These are phyloP conservation scores for Zaprionus bogoriensis DNA, from an alignment of 2,888 invertebrate species.

Conservation along the genomic window DNA sequence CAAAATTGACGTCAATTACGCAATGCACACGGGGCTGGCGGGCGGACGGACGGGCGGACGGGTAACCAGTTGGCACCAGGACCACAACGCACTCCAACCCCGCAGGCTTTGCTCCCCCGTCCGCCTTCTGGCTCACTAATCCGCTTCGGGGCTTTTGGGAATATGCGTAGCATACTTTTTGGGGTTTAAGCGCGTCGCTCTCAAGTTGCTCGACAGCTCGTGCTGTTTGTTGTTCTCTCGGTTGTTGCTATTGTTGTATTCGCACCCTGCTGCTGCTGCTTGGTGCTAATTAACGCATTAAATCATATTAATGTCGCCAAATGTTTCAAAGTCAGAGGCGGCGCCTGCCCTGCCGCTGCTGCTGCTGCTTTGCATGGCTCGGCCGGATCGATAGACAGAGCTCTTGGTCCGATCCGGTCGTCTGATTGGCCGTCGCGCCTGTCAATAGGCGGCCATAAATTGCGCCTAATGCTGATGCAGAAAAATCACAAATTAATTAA, in stretches of 20 bases:
- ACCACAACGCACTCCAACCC: slow-evolving; percentile 18
- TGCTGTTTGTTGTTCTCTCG: slow-evolving; percentile 14
- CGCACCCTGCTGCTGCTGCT: slow-evolving; percentile 52
- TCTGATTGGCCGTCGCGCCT: slow-evolving; percentile 49
- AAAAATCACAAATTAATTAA: slow-evolving; percentile 81
- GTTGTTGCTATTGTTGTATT: slow-evolving; percentile 33
- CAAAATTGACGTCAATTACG: slow-evolving; percentile 84
- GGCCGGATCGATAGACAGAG: no score
- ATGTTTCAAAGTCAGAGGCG: slow-evolving; percentile 74
- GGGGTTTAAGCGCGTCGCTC: slow-evolving; percentile 63
- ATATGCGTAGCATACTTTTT: slow-evolving; percentile 78
- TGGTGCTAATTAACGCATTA: slow-evolving; percentile 81
- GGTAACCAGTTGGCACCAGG: slow-evolving; percentile 63
- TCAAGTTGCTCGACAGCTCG: slow-evolving; percentile 57
- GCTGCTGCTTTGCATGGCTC: slow-evolving; percentile 61
- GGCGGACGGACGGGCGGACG: not conserved
- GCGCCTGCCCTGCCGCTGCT: not conserved
- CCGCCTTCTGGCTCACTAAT: slow-evolving; percentile 77
- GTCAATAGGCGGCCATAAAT: slow-evolving; percentile 75
- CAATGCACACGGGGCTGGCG: slow-evolving; percentile 70
- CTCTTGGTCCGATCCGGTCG: no score
- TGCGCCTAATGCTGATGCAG: slow-evolving; percentile 60
- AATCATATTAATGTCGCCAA: slow-evolving; percentile 82
- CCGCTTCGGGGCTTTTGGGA: slow-evolving; percentile 83
- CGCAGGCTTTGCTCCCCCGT: slow-evolving; percentile 3